These are phyloP conservation scores for Epinephelus moara DNA, from an alignment of 2,113 vertebrate species.

Conservation along the genomic window DNA sequence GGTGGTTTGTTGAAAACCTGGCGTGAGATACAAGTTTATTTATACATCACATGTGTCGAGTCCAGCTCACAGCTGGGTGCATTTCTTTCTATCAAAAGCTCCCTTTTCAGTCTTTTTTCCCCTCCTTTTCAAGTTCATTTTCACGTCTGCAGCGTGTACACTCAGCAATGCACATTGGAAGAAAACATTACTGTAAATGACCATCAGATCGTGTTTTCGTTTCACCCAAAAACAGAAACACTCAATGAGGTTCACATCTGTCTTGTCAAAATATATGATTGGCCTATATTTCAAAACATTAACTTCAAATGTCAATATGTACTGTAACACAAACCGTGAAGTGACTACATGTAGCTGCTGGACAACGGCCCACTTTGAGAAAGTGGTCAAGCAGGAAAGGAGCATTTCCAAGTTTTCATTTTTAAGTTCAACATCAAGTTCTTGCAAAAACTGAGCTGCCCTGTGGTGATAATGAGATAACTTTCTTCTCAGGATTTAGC, in stretches of 20 bases:
- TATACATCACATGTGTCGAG: conserved; percentile 81
- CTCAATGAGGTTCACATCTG: conserved; percentile 74
- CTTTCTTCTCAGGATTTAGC: conserved; percentile 58
- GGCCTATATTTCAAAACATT: conserved; percentile 75
- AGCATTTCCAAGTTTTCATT: conserved; percentile 70
- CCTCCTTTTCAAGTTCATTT: conserved; percentile 72
- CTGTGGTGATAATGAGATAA: conserved; percentile 65
- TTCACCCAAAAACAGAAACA: conserved; percentile 64
- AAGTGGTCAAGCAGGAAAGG: conserved; percentile 56
- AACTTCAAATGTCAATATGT: conserved; percentile 80
- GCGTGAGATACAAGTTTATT: conserved; percentile 83
- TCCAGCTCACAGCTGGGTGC: conserved; percentile 84
- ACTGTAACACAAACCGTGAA: conserved; percentile 76
- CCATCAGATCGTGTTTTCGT: conserved; percentile 70
- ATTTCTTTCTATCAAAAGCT: conserved; percentile 85
- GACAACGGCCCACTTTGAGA: conserved; percentile 77
- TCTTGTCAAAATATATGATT: conserved; percentile 79
- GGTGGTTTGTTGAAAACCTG: conserved; percentile 80
- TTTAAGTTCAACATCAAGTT: conserved; percentile 65
- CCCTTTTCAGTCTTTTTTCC: conserved; percentile 73
- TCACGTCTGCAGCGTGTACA: conserved; percentile 63
- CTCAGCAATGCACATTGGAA: conserved; percentile 55
- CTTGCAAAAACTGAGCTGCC: conserved; percentile 51
- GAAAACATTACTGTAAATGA: conserved; percentile 80
- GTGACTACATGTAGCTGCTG: conserved; percentile 79